A percentile compares a stretch with the other conserved stretches of the same genome.
These are phyloP conservation scores for Avahi laniger DNA, from an alignment of 2,797 vertebrate species.

Conservation along the genomic window DNA sequence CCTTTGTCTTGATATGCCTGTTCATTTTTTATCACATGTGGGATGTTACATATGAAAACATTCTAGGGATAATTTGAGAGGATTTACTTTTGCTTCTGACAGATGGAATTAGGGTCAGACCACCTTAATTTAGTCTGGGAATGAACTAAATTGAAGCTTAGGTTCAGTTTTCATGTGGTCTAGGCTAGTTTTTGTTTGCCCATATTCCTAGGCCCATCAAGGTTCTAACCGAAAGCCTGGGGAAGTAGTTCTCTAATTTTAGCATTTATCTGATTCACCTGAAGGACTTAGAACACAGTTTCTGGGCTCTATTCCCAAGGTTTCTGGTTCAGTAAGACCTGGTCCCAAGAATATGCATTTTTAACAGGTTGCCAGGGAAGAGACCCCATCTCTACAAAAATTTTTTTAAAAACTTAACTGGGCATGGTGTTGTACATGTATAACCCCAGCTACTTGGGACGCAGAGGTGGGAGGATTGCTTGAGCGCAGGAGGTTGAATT, in stretches of 20 bases:
- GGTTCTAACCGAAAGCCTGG: neutral
- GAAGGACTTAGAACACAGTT: neutral
- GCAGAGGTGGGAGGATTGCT: neutral
- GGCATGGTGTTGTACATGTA: neutral
- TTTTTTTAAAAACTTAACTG: neutral
- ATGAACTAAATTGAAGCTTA: neutral
- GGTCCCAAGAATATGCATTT: no score
- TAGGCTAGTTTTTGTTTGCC: neutral
- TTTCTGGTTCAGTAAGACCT: neutral
- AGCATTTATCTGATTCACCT: neutral
- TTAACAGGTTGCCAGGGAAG: no score
- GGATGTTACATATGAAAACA: neutral
- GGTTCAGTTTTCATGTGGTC: neutral
- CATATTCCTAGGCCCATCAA: neutral
- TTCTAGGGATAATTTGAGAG: neutral
- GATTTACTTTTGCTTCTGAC: neutral
- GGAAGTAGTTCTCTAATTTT: neutral
- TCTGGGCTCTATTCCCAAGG: neutral
- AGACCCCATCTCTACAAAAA: no score
- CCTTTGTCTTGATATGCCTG: neutral
- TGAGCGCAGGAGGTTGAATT: neutral
- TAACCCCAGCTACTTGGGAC: neutral
- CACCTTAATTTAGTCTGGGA: neutral
- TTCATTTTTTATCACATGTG: neutral
- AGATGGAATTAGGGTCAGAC: neutral